Conservation (phyloP, 2,888 invertebrate genomes). For the Chymomyza procnemis region DNA sequence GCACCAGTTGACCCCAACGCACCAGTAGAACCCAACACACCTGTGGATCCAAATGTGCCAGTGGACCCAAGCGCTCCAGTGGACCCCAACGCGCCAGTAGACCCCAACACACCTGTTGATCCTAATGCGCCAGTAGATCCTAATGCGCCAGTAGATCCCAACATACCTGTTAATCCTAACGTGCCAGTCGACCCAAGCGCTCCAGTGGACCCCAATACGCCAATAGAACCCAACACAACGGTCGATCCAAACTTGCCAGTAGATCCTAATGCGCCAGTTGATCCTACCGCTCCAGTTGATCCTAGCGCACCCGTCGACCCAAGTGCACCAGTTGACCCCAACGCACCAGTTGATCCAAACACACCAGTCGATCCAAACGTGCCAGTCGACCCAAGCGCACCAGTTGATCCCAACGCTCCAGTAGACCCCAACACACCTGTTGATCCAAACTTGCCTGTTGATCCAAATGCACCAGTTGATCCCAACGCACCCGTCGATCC, state of each 20-base stretch:
- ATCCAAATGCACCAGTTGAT: constrained; percentile 18
- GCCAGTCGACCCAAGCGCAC: constrained; percentile 13
- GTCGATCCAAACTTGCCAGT: constrained; percentile 9
- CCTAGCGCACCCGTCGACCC: constrained; percentile 13
- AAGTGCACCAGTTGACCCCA: constrained; percentile 21
- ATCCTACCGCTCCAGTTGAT: constrained; percentile 17
- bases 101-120: constrained; percentile 25
- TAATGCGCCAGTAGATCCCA: constrained; percentile 21
- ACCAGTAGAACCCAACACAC: constrained; percentile 25
- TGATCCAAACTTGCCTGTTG: constrained; percentile 16
- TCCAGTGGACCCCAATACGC: constrained; percentile 18
- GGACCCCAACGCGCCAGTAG: constrained; percentile 20
- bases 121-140: constrained; percentile 22
- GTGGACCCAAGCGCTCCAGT: constrained; percentile 18
- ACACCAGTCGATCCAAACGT: constrained; percentile 10
- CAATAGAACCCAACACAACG: constrained; percentile 25
- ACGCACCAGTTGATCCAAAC: constrained; percentile 26
- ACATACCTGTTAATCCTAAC: constrained; percentile 20
- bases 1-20: constrained; percentile 27
- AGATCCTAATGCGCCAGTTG: constrained; percentile 8
- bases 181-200: constrained; percentile 17
- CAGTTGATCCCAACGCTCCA: constrained; percentile 20
- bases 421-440: constrained; percentile 19
- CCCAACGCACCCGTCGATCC: constrained; percentile 19
- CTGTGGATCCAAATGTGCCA: constrained; percentile 20